phyloP scores from a whole-genome alignment of 2,113 vertebrate genomes.

The Myrmophylax atrothorax region DNA sequence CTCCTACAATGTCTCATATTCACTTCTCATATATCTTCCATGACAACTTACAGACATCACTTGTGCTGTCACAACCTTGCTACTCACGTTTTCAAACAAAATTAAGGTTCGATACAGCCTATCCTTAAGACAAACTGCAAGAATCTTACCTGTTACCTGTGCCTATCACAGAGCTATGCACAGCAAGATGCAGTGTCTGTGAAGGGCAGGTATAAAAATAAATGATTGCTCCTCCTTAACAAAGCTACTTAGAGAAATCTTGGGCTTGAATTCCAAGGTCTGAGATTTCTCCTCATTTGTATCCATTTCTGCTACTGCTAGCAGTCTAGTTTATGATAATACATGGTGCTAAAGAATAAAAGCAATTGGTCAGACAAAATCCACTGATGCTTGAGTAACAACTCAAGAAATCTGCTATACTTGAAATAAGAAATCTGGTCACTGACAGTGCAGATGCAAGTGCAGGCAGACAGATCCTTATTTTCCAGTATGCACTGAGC shows the following conservation, averaged over 20 bases:
- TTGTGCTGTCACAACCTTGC: background rate
- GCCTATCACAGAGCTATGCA: background rate
- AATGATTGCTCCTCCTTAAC: background rate
- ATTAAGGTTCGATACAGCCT: background rate
- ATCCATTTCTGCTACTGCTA: background rate
- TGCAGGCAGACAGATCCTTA: background rate
- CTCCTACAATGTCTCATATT: background rate
- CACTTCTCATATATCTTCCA: background rate
- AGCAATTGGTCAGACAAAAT: background rate
- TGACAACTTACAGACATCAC: background rate
- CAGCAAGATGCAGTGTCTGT: background rate
- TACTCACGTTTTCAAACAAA: background rate
- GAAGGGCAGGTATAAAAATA: background rate
- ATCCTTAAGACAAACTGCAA: background rate
- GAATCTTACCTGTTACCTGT: background rate
- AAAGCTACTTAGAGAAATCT: background rate
- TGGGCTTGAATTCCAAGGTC: background rate
- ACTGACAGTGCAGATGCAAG: background rate
- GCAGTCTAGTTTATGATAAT: background rate
- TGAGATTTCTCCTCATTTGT: background rate
- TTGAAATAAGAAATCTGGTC: background rate
- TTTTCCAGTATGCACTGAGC: background rate
- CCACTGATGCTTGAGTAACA: background rate
- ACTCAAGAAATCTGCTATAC: background rate
- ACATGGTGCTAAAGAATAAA: background rate